A percentile compares a stretch with the other conserved stretches of the same genome.
These are phyloP conservation scores for Enteromius afrohamiltoni DNA, from an alignment of 2,797 vertebrate genomes.

Conservation along the genomic window DNA sequence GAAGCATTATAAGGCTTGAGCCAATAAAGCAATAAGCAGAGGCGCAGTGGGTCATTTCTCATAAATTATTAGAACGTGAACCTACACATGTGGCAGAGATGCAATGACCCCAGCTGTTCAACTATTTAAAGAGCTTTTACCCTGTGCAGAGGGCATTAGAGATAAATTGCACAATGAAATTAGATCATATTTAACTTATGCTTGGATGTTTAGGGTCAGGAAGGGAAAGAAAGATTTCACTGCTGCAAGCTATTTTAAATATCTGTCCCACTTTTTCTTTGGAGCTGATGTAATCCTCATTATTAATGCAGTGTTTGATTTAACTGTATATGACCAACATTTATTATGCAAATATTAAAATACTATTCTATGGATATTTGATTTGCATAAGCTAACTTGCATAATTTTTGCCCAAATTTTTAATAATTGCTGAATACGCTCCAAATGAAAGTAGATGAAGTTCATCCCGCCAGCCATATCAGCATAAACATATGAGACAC, in stretches of 20 bases:
- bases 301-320: slow-evolving; percentile 17
- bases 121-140: slow-evolving; percentile 53
- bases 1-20: slow-evolving; percentile 56
- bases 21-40: slow-evolving; percentile 58
- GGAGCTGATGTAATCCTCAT: slow-evolving; percentile 34
- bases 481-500: slow-evolving; percentile 59
- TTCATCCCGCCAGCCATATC: slow-evolving; percentile 48
- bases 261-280: slow-evolving; percentile 24
- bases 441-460: neutral
- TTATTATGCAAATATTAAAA: slow-evolving; percentile 16
- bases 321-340: slow-evolving; percentile 21
- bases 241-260: slow-evolving; percentile 32
- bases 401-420: slow-evolving; percentile 18
- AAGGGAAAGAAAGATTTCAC: neutral
- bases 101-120: slow-evolving; percentile 60
- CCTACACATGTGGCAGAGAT: slow-evolving; percentile 58
- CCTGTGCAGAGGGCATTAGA: slow-evolving; percentile 35
- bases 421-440: neutral
- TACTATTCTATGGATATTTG: neutral
- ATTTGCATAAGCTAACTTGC: slow-evolving; percentile 1
- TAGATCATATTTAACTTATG: slow-evolving; percentile 23
- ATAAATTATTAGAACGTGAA: slow-evolving; percentile 66
- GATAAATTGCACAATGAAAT: slow-evolving; percentile 35
- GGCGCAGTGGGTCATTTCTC: slow-evolving; percentile 59
- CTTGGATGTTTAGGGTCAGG: slow-evolving; percentile 12